Percentiles rank a stretch among this genome's conserved stretches.
These are phyloP conservation scores for Chaitophorus viminalis DNA, from an alignment of 2,888 invertebrate genomes.

Conservation along the genomic window DNA sequence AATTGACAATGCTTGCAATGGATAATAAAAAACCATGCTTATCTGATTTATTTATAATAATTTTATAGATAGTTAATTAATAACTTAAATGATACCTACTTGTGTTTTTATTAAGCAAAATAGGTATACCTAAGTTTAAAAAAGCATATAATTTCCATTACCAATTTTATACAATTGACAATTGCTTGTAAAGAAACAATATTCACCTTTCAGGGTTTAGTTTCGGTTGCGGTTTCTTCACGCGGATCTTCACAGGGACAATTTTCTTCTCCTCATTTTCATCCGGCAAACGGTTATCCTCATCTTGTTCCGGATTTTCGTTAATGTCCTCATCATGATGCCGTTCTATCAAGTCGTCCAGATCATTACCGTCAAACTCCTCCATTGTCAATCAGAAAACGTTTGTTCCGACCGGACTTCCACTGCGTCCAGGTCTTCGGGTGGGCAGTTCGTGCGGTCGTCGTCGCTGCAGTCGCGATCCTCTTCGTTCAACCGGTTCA, in stretches of 20 bases:
- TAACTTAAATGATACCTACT: no score
- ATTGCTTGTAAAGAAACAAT: background rate
- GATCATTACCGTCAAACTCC: constrained; percentile 37
- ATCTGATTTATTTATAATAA: no score
- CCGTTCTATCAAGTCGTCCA: constrained; percentile 10
- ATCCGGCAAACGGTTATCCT: background rate
- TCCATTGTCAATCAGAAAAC: constrained; percentile 8
- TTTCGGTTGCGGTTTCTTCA: constrained; percentile 75
- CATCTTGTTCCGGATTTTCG: background rate
- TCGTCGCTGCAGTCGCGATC: background rate
- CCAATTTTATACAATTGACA: no score
- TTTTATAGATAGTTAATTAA: no score
- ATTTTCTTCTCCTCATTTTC: constrained; percentile 30
- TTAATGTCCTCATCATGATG: background rate
- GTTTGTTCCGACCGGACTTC: background rate
- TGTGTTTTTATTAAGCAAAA: no score
- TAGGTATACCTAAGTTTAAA: no score
- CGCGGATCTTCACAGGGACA: constrained; percentile 68
- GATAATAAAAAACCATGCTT: no score
- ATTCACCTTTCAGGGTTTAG: constrained; percentile 74
- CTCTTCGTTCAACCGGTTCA: constrained; percentile 61
- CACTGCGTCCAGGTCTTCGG: constrained; percentile 1
- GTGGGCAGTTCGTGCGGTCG: background rate
- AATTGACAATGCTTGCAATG: no score
- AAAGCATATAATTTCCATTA: no score